Conservation (phyloP, 2,113 vertebrate species). For the Scomber colias region DNA sequence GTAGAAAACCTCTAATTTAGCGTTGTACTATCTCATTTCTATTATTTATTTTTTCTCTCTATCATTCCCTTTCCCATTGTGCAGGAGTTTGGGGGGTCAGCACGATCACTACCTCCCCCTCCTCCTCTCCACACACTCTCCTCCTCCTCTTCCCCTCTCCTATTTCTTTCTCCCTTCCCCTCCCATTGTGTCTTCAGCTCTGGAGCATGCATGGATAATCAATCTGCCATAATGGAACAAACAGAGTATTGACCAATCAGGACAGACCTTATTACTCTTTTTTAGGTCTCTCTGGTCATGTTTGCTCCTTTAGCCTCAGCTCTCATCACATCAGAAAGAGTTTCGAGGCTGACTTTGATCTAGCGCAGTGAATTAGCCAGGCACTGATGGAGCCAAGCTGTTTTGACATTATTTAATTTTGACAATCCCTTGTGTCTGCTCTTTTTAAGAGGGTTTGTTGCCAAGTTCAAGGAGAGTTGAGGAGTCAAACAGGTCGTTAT, state of each 20-base stretch:
- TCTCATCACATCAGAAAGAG: conserved; percentile 36
- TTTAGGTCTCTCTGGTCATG: conserved; percentile 8
- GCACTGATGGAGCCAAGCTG: conserved; percentile 50
- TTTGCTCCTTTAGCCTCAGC: conserved; percentile 28
- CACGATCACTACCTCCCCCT: conserved; percentile 25
- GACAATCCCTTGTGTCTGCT: conserved; percentile 38
- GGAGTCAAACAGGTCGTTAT: conserved; percentile 42
- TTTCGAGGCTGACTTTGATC: conserved; percentile 56
- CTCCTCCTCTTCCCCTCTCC: conserved; percentile 13
- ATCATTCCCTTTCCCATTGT: conserved; percentile 62
- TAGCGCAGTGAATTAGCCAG: conserved; percentile 58
- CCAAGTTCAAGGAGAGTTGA: conserved; percentile 60
- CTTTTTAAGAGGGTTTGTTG: conserved; percentile 25
- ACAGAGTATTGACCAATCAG: conserved; percentile 56
- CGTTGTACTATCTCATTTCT: neutral
- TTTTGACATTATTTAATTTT: conserved; percentile 57
- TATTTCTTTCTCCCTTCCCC: conserved; percentile 39
- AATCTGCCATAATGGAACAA: conserved; percentile 54
- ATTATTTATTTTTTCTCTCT: neutral
- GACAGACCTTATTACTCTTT: conserved; percentile 30
- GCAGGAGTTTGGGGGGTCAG: conserved; percentile 69
- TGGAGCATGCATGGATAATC: conserved; percentile 71
- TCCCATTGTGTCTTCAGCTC: conserved; percentile 71
- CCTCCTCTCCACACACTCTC: conserved; percentile 14
- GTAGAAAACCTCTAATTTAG: neutral